Conservation (phyloP, 2,888 invertebrate genomes). For the Orchesella flavescens region DNA sequence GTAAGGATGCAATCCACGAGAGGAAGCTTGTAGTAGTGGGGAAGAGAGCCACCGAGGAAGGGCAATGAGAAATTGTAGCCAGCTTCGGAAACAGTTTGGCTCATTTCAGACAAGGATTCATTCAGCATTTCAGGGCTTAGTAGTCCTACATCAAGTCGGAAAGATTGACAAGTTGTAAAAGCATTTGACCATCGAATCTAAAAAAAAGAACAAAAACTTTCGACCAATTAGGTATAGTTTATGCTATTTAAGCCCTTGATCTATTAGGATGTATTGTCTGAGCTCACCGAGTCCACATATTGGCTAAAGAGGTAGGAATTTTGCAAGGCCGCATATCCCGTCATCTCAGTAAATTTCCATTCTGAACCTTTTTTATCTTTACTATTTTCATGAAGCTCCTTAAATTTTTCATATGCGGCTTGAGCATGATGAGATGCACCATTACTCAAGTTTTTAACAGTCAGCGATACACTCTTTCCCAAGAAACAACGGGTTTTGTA, state of each 20-base stretch:
- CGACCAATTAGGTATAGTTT: too few relatives aligned
- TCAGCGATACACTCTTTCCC: slow-evolving; percentile 36
- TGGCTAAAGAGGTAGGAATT: slow-evolving; percentile 42
- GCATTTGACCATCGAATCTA: slow-evolving; percentile 65
- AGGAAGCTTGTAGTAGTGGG: slow-evolving; percentile 66
- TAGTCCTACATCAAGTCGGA: slow-evolving; percentile 51
- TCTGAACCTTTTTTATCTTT: slow-evolving; percentile 19
- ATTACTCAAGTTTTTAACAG: slow-evolving; percentile 27
- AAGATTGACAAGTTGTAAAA: slow-evolving; percentile 56
- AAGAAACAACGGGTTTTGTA: slow-evolving; percentile 48
- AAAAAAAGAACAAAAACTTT: too few relatives aligned
- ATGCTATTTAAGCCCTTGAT: too few relatives aligned
- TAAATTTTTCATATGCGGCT: slow-evolving; percentile 40
- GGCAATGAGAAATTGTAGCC: slow-evolving; percentile 61
- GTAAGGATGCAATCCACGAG: slow-evolving; percentile 60
- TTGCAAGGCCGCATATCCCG: slow-evolving; percentile 54
- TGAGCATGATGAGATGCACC: slow-evolving; percentile 38
- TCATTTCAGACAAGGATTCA: slow-evolving; percentile 30
- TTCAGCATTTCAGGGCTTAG: slow-evolving; percentile 43
- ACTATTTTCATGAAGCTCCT: slow-evolving; percentile 40
- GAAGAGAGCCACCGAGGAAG: slow-evolving; percentile 40
- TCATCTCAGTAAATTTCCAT: slow-evolving; percentile 55
- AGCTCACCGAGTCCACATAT: slow-evolving; percentile 58
- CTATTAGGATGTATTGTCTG: too few relatives aligned
- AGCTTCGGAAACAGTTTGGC: slow-evolving; percentile 13